phyloP scores from a whole-genome alignment of 2,113 vertebrate species.

The Butorides virescens region DNA sequence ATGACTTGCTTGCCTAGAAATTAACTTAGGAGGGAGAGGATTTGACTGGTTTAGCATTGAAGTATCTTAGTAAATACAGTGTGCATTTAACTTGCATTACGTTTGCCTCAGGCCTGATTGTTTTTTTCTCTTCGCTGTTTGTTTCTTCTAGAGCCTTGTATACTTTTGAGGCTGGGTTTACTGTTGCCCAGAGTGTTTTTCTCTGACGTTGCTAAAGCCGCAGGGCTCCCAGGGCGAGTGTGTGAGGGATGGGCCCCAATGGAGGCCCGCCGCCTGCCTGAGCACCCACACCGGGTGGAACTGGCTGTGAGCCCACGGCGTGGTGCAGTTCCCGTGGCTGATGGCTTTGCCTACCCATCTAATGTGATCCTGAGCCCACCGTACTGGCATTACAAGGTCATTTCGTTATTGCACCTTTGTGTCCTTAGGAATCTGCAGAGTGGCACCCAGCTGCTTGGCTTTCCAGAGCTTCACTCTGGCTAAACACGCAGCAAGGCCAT shows the following conservation, averaged over 20 bases:
- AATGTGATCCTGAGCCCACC: neutral
- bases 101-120: neutral
- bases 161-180: neutral
- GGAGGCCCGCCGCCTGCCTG: too few relatives aligned
- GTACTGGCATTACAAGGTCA: neutral
- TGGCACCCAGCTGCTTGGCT: accelerated
- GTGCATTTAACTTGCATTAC: neutral
- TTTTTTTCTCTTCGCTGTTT: neutral
- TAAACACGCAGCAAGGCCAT: neutral
- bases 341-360: neutral
- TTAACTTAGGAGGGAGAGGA: neutral
- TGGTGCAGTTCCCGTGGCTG: neutral
- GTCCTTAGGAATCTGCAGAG: neutral
- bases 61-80: neutral
- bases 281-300: accelerated
- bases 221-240: neutral
- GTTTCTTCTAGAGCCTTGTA: neutral
- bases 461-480: neutral
- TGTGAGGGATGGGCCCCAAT: accelerated
- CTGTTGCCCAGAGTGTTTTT: neutral
- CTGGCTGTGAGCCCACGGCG: neutral
- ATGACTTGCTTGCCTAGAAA: neutral
- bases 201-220: neutral
- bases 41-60: neutral
- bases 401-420: neutral